A percentile compares a stretch with the other conserved stretches of the same genome.
These are phyloP conservation scores for Podiceps cristatus DNA, from an alignment of 2,113 vertebrate genomes.

Conservation along the genomic window DNA sequence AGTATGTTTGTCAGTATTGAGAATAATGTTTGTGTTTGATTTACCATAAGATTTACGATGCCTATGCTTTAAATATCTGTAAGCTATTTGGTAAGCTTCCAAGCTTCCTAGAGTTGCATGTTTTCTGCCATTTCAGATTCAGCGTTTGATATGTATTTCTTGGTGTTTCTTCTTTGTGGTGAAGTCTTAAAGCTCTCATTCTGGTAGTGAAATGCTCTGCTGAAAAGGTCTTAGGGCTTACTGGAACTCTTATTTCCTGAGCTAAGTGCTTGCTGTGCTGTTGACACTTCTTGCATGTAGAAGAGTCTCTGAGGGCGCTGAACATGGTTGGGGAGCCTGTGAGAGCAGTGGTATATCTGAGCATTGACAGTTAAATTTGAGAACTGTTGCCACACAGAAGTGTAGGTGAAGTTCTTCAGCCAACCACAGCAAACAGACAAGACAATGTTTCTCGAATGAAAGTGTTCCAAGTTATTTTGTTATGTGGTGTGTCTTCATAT, in stretches of 20 bases:
- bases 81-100: neutral
- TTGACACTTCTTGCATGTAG: neutral
- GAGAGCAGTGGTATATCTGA: neutral
- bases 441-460: neutral
- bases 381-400: neutral
- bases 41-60: neutral
- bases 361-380: neutral
- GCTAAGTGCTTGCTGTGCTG: neutral
- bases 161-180: neutral
- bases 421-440: neutral
- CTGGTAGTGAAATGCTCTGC: neutral
- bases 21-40: neutral
- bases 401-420: neutral
- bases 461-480: neutral
- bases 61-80: neutral
- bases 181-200: neutral
- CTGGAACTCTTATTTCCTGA: neutral
- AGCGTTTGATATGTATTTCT: neutral
- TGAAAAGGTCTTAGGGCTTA: neutral
- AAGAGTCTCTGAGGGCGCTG: neutral
- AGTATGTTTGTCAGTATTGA: neutral
- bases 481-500: neutral
- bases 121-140: neutral
- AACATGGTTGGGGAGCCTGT: neutral
- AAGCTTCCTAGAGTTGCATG: neutral